phyloP scores from a whole-genome alignment of 2,888 invertebrate genomes.

The Synergus gifuensis region DNA sequence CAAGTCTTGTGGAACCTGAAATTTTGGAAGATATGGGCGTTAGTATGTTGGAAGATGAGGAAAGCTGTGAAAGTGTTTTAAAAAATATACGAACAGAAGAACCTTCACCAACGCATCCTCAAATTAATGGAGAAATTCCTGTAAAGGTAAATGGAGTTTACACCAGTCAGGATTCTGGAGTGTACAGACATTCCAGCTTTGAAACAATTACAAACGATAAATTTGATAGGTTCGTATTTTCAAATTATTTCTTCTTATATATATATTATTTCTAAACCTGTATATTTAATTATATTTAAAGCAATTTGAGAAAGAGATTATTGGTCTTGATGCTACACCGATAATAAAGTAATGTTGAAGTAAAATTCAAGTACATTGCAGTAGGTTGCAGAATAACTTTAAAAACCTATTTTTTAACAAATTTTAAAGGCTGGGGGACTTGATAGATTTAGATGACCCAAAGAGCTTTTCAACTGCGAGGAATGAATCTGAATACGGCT shows the following conservation, averaged over 20 bases:
- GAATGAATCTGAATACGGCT: slow-evolving; percentile 72
- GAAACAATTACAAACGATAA: slow-evolving; percentile 64
- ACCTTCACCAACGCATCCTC: slow-evolving; percentile 65
- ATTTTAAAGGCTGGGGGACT: slow-evolving; percentile 61
- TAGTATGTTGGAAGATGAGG: slow-evolving; percentile 80
- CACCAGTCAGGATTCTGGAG: slow-evolving; percentile 58
- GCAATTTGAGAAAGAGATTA: slow-evolving; percentile 6
- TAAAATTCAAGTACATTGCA: background rate
- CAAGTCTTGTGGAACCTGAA: slow-evolving; percentile 77
- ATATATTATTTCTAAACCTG: background rate
- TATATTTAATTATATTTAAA: background rate
- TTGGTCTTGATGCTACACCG: background rate
- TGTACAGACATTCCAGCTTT: slow-evolving; percentile 62
- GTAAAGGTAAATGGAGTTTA: slow-evolving; percentile 56
- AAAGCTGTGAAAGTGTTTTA: slow-evolving; percentile 72
- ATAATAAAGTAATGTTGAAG: background rate
- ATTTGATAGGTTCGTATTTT: slow-evolving; percentile 55
- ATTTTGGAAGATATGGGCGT: slow-evolving; percentile 82
- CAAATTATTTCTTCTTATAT: background rate
- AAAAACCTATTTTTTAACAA: background rate
- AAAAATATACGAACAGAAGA: slow-evolving; percentile 73
- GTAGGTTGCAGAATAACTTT: background rate
- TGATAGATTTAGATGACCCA: slow-evolving; percentile 63
- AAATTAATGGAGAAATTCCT: slow-evolving; percentile 57
- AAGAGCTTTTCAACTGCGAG: slow-evolving; percentile 58